Percentiles rank a stretch among this genome's conserved stretches.
These are phyloP conservation scores for Papilio helenus DNA, from an alignment of 1,140 invertebrate genomes.

Conservation along the genomic window DNA sequence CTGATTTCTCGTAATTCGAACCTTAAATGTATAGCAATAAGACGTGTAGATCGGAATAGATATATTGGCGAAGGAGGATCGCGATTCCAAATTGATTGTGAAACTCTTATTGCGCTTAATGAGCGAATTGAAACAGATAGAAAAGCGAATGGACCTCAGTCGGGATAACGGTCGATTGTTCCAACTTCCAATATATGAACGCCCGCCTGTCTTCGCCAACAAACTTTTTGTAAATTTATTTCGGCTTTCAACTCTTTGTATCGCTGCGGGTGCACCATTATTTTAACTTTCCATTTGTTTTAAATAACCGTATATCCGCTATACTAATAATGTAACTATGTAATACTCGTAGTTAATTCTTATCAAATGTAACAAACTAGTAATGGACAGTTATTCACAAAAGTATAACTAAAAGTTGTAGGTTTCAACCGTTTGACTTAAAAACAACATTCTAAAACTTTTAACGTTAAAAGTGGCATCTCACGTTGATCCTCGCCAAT, in stretches of 20 bases:
- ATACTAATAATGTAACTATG: background rate
- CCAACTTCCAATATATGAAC: constrained; percentile 38
- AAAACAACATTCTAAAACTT: background rate
- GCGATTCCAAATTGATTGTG: constrained; percentile 72
- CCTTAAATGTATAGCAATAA: constrained; percentile 49
- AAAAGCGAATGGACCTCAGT: constrained; percentile 53
- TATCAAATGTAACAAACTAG: no score
- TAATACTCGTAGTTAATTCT: no score
- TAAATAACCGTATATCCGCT: background rate
- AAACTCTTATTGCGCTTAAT: constrained; percentile 74
- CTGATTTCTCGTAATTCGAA: constrained; percentile 39
- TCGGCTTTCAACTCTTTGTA: background rate
- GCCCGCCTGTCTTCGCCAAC: constrained; percentile 22
- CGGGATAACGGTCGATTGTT: constrained; percentile 44
- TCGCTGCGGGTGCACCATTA: background rate
- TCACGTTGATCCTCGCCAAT: constrained; percentile 15
- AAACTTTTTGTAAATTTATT: constrained; percentile 39
- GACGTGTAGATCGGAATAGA: constrained; percentile 37
- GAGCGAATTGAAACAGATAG: constrained; percentile 76
- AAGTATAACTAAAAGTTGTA: no score
- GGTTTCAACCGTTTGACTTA: background rate
- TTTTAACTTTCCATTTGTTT: background rate
- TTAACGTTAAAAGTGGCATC: constrained; percentile 25
- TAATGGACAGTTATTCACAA: no score
- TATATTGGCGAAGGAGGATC: constrained; percentile 55